These are phyloP conservation scores for Azemiops feae DNA, from an alignment of 2,113 vertebrate genomes.

Conservation along the genomic window DNA sequence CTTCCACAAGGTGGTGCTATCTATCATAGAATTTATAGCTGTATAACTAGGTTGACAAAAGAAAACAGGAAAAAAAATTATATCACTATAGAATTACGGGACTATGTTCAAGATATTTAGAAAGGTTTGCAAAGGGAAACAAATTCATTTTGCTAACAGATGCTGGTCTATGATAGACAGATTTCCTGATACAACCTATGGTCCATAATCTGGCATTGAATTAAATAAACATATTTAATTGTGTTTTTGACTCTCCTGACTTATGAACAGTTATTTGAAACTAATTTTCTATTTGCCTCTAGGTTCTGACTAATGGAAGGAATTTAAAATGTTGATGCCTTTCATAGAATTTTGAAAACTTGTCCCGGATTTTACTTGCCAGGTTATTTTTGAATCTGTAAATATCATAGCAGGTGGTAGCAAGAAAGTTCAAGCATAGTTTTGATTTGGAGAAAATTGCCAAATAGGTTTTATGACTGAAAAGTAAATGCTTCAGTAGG, in stretches of 20 bases:
- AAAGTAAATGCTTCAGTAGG: neutral
- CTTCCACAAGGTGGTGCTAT: conserved; percentile 17
- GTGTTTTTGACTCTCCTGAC: neutral
- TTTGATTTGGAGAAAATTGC: neutral
- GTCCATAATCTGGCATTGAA: neutral
- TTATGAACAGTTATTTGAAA: neutral
- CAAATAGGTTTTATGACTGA: neutral
- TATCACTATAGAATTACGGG: neutral
- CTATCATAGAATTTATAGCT: neutral
- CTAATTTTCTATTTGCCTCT: neutral
- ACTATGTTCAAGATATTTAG: neutral
- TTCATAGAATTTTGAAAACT: neutral
- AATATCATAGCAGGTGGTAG: neutral
- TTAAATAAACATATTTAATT: neutral
- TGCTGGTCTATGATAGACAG: no score
- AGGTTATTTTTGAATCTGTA: neutral
- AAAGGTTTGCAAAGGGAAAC: neutral
- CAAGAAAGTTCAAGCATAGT: neutral
- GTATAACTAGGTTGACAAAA: neutral
- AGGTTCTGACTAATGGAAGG: neutral
- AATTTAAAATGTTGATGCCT: neutral
- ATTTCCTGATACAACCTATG: neutral
- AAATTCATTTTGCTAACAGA: neutral
- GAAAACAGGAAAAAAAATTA: neutral
- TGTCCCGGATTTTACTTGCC: neutral